Conservation (phyloP, 1,140 invertebrate species). For the Maniola jurtina region DNA sequence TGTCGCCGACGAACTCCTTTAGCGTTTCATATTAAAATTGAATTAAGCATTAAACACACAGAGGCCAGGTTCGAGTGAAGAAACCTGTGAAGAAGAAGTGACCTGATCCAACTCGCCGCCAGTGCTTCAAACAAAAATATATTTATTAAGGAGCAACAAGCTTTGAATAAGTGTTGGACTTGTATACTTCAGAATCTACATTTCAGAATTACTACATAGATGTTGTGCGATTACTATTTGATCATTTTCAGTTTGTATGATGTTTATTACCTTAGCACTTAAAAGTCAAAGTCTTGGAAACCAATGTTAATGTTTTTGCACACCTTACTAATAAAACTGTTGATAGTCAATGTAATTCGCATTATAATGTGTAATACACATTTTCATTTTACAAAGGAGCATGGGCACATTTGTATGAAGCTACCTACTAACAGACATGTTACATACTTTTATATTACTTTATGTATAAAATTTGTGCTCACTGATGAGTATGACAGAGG, state of each 20-base stretch:
- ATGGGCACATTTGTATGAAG: too few relatives aligned
- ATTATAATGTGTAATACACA: too few relatives aligned
- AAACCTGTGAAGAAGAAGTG: too few relatives aligned
- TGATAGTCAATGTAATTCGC: neutral
- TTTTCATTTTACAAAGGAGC: too few relatives aligned
- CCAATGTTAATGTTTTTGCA: neutral
- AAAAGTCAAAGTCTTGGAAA: neutral
- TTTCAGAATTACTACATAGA: constrained; percentile 54
- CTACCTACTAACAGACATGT: too few relatives aligned
- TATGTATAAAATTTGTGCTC: too few relatives aligned
- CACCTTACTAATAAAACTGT: neutral
- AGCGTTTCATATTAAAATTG: constrained; percentile 27
- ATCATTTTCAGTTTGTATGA: constrained; percentile 47
- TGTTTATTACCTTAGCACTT: constrained; percentile 63
- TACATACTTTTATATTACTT: too few relatives aligned
- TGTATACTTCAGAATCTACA: constrained; percentile 49
- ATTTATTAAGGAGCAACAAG: constrained; percentile 52
- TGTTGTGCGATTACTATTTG: constrained; percentile 48
- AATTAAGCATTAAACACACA: too few relatives aligned
- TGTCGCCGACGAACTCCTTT: constrained; percentile 94
- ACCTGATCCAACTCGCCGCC: constrained; percentile 39
- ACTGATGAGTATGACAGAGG: too few relatives aligned
- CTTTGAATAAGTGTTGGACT: constrained; percentile 61
- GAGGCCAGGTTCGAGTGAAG: too few relatives aligned
- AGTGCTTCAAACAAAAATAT: constrained; percentile 54